These are phyloP conservation scores for Unio pictorum DNA, from an alignment of 2,888 invertebrate species.

Conservation along the genomic window DNA sequence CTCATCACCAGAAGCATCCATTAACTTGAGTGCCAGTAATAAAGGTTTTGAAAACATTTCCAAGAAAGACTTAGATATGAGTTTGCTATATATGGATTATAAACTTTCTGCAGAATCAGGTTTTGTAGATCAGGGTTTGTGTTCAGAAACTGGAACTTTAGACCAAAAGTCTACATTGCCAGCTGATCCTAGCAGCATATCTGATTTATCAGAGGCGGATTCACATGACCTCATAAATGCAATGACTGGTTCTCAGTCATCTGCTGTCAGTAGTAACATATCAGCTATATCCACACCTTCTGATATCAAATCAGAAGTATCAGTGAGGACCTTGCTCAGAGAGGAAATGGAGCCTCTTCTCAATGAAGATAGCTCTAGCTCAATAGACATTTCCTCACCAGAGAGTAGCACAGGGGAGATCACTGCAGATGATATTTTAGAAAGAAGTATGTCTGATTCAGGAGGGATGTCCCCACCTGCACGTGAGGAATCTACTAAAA, in stretches of 20 bases:
- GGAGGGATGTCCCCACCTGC: conserved; percentile 38
- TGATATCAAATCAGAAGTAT: conserved; percentile 44
- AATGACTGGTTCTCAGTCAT: conserved; percentile 42
- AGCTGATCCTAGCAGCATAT: conserved; percentile 36
- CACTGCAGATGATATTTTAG: conserved; percentile 31
- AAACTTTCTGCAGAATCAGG: conserved; percentile 46
- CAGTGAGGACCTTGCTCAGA: conserved; percentile 43
- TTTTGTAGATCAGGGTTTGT: conserved; percentile 42
- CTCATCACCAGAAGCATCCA: conserved; percentile 25
- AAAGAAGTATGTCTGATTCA: conserved; percentile 36
- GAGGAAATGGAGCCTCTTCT: conserved; percentile 39
- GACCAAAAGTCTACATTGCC: conserved; percentile 32
- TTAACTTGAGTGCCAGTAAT: conserved; percentile 1
- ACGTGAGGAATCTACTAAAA: conserved; percentile 19
- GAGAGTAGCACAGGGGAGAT: conserved; percentile 28
- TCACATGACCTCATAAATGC: conserved; percentile 33
- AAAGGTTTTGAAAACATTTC: conserved; percentile 15
- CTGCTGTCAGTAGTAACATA: conserved; percentile 33
- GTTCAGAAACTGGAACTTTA: conserved; percentile 39
- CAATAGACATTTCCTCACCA: conserved; percentile 35
- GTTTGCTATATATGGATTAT: conserved; percentile 25
- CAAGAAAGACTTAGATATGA: conserved; percentile 7
- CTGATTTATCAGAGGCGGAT: conserved; percentile 32
- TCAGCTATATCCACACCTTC: conserved; percentile 45
- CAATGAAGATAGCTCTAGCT: conserved; percentile 35